Conservation (phyloP, 2,113 vertebrate species). For the Channa maculata region DNA sequence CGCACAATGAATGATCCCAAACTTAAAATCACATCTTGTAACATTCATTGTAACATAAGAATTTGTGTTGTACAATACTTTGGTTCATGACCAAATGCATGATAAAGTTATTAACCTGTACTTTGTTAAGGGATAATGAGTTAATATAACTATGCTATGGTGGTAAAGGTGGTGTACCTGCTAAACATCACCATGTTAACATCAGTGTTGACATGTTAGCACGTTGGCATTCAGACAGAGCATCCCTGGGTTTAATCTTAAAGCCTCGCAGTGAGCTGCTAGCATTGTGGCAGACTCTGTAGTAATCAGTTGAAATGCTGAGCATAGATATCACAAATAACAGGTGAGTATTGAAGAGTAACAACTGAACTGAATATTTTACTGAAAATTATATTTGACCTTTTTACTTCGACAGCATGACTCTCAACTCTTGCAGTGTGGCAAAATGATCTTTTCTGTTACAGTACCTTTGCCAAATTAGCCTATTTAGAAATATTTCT, state of each 20-base stretch:
- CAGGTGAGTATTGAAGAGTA: background rate
- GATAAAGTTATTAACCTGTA: too few species aligned
- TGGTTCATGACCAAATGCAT: too few species aligned
- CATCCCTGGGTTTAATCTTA: background rate
- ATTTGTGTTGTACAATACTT: too few species aligned
- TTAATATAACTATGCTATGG: too few species aligned
- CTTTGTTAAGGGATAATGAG: too few species aligned
- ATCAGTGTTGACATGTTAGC: background rate
- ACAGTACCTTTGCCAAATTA: conserved; percentile 58
- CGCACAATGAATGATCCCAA: too few species aligned
- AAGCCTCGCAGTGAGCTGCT: background rate
- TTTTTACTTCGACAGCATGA: conserved; percentile 28
- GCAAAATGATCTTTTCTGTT: conserved; percentile 26
- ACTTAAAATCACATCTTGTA: too few species aligned
- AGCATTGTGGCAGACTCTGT: background rate
- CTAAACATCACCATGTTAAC: too few species aligned
- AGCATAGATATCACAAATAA: too few species aligned
- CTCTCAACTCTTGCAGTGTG: conserved; percentile 20
- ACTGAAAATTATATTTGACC: background rate
- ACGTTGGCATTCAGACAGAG: background rate
- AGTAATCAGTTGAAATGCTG: too few species aligned
- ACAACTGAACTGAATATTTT: background rate
- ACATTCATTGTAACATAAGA: too few species aligned
- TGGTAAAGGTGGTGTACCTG: background rate
- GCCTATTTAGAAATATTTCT: conserved; percentile 54